These are phyloP conservation scores for Oophaga pumilio DNA, from an alignment of 2,113 vertebrate species.

Conservation along the genomic window DNA sequence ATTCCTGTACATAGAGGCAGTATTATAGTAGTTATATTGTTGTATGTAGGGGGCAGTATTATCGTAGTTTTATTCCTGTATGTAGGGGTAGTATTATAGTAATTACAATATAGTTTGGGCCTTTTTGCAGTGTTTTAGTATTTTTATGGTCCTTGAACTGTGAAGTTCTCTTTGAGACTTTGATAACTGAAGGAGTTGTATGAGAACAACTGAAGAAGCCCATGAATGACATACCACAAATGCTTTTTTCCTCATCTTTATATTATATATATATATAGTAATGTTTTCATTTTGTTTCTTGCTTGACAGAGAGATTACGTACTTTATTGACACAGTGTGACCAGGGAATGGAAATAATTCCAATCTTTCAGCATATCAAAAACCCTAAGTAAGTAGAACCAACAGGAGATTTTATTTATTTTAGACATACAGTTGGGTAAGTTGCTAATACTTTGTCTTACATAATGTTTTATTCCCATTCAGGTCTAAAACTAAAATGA, in stretches of 20 bases:
- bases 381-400: conserved; percentile 85
- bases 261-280: neutral
- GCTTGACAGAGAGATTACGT: conserved; percentile 83
- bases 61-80: conserved; percentile 3
- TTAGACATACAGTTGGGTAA: neutral
- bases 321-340: conserved; percentile 79
- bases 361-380: conserved; percentile 85
- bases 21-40: conserved; percentile 2
- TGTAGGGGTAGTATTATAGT: neutral
- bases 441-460: neutral
- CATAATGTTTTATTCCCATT: no score
- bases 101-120: neutral
- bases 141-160: no score
- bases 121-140: no score
- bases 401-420: neutral
- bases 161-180: no score
- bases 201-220: no score
- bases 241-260: no score
- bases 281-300: conserved; percentile 33
- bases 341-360: conserved; percentile 83
- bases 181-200: no score
- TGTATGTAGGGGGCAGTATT: neutral
- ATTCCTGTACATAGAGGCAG: neutral
- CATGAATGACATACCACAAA: no score
- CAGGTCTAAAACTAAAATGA: neutral